Evolutionary conservation across 2,113 vertebrate species (phyloP).

Genomic region (Nycticebus coucang): DNA sequence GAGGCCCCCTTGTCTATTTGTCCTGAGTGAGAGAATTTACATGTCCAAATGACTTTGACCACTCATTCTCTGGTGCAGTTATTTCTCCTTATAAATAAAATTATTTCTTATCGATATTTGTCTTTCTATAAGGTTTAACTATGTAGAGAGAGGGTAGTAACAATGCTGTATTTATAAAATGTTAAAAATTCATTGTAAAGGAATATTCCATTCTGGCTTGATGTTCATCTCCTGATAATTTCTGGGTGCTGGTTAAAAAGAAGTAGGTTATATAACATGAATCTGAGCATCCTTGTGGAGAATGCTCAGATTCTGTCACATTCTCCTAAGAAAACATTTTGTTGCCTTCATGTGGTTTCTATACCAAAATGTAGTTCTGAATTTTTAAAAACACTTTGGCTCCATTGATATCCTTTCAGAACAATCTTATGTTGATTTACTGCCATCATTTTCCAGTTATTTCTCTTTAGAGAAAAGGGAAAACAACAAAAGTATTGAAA

Average conservation of each 20-base stretch:
- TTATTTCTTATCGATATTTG: background rate
- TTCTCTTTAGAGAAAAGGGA: background rate
- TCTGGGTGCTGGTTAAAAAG: background rate
- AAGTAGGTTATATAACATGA: background rate
- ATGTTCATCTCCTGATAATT: background rate
- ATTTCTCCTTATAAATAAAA: constrained; percentile 7
- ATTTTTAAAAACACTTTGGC: background rate
- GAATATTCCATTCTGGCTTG: background rate
- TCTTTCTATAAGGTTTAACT: background rate
- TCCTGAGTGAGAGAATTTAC: background rate
- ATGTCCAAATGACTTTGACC: background rate
- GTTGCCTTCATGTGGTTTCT: background rate
- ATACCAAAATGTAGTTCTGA: background rate
- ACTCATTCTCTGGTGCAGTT: background rate
- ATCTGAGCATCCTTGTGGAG: background rate
- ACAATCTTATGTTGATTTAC: background rate
- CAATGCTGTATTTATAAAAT: too few relatives aligned
- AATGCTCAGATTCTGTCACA: background rate
- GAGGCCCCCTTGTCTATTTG: background rate
- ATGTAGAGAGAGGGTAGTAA: too few relatives aligned
- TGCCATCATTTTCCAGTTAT: background rate
- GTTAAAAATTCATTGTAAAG: background rate
- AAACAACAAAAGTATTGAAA: background rate
- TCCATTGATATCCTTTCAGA: background rate
- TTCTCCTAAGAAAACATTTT: background rate